Evolutionary conservation across 2,797 vertebrate genomes (phyloP).

Genomic region (Acomys russatus): DNA sequence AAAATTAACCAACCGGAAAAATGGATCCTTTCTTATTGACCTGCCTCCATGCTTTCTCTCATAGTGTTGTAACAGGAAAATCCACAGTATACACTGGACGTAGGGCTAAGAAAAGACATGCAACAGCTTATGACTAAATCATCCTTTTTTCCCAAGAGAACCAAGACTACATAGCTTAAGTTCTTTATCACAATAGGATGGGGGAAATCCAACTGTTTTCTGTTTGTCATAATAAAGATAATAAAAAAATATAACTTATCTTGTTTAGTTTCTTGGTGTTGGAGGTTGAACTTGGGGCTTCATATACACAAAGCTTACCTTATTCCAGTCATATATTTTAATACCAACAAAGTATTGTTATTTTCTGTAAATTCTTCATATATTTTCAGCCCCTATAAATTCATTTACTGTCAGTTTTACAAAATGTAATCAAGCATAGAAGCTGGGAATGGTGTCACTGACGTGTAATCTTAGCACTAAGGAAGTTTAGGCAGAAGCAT

Average conservation of each 20-base stretch:
- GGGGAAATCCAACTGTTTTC: not conserved
- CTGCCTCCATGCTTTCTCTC: conserved; percentile 94
- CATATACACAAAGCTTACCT: not conserved
- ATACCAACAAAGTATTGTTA: conserved; percentile 29
- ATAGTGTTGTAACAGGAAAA: conserved; percentile 93
- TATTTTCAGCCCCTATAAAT: not conserved
- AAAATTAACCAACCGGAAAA: conserved; percentile 93
- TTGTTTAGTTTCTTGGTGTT: not conserved
- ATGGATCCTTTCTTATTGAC: conserved; percentile 92
- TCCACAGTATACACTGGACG: conserved; percentile 94
- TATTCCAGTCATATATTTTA: not conserved
- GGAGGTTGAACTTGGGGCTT: not conserved
- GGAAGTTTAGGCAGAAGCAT: not conserved
- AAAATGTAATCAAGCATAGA: conserved; percentile 23
- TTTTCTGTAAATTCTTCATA: not conserved
- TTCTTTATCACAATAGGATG: not conserved
- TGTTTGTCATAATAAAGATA: not conserved
- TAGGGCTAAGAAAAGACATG: conserved; percentile 91
- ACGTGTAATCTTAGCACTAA: not conserved
- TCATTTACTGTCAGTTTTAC: conserved; percentile 17
- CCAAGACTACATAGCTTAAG: not conserved
- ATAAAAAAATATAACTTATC: not conserved
- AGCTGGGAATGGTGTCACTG: not conserved
- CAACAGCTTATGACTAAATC: not conserved
- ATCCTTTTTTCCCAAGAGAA: not conserved